A percentile compares a stretch with the other conserved stretches of the same genome.
Conservation (phyloP, 2,113 vertebrate genomes). For the Sapajus apella region DNA sequence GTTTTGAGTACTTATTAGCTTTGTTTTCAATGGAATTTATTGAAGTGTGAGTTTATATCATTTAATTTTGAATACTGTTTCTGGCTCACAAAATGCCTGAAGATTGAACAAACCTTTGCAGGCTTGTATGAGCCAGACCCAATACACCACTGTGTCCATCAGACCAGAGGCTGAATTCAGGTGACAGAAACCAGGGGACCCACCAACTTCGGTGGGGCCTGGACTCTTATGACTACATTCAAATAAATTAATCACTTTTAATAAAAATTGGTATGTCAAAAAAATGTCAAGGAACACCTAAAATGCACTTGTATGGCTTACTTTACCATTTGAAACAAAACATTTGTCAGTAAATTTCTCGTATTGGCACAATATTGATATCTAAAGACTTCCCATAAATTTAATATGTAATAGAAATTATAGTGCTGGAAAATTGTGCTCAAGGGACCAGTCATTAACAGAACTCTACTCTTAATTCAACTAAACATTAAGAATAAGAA, state of each 20-base stretch:
- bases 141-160: not conserved
- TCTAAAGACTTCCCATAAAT: not conserved
- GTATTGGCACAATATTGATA: not conserved
- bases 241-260: constrained; percentile 7
- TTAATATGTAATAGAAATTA: not conserved
- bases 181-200: not conserved
- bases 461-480: constrained; percentile 20
- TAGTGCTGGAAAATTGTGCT: not conserved
- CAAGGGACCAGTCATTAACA: not conserved
- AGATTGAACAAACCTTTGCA: not conserved
- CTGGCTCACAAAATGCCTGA: not conserved
- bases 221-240: not conserved
- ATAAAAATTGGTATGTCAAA: not conserved
- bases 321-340: not conserved
- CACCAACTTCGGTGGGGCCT: not conserved
- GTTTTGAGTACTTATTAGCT: not conserved
- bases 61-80: not conserved
- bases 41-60: not conserved
- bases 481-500: not conserved
- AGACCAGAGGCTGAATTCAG: not conserved
- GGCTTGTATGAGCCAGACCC: not conserved
- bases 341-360: constrained; percentile 17
- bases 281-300: not conserved
- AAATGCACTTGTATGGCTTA: not conserved
- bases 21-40: not conserved